Conservation (phyloP, 1,140 invertebrate genomes). For the Chironomus tepperi region DNA sequence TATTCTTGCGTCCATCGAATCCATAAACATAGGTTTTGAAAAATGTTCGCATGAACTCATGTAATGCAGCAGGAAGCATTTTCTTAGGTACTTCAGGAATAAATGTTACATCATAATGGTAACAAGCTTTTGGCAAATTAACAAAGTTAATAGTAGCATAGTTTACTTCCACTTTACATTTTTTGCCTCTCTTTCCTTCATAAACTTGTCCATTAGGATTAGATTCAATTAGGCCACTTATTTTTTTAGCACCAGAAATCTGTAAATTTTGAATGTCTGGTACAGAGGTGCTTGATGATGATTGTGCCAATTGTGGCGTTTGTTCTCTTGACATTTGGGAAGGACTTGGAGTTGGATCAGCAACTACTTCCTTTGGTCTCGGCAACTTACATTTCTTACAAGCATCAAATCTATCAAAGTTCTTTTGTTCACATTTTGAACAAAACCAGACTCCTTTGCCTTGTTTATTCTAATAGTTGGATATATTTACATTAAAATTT, state of each 20-base stretch:
- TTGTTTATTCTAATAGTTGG: too few relatives aligned
- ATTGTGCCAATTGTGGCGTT: conserved; percentile 25
- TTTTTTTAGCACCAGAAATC: background rate
- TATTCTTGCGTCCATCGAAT: background rate
- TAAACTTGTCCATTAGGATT: conserved; percentile 27
- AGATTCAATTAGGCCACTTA: conserved; percentile 29
- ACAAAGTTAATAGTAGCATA: conserved; percentile 45
- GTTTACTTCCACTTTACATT: conserved; percentile 46
- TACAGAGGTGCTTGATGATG: conserved; percentile 20
- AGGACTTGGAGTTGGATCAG: too few relatives aligned
- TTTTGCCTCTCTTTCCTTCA: conserved; percentile 40
- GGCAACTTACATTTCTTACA: too few relatives aligned
- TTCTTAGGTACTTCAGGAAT: conserved; percentile 44
- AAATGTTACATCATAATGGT: conserved; percentile 48
- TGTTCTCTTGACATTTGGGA: background rate
- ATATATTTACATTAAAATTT: too few relatives aligned
- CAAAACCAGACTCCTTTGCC: too few relatives aligned
- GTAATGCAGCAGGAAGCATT: conserved; percentile 38
- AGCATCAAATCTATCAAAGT: too few relatives aligned
- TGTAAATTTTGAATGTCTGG: conserved; percentile 13
- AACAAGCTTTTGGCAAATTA: conserved; percentile 39
- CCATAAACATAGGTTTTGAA: background rate
- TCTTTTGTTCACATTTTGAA: too few relatives aligned
- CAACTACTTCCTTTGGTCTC: too few relatives aligned
- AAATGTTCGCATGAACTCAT: conserved; percentile 29